These are phyloP conservation scores for Cliona cf. orientalis DNA, from an alignment of 37 sponge, comb jelly and placozoan species.

Conservation along the genomic window DNA sequence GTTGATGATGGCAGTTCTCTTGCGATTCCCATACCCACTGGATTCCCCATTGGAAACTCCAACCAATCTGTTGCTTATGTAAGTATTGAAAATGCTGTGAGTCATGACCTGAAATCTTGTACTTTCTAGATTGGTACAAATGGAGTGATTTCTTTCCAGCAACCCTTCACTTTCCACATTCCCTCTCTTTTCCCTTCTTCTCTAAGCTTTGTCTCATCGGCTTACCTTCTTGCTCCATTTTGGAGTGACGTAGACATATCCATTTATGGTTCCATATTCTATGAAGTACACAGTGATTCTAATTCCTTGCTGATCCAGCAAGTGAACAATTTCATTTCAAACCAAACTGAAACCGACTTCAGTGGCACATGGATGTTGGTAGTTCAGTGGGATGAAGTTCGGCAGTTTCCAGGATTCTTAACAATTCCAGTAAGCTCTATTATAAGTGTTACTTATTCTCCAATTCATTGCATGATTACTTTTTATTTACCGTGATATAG, in stretches of 20 bases:
- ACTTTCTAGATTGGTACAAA: conserved; percentile 19
- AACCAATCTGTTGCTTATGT: no score
- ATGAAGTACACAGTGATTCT: conserved; percentile 15
- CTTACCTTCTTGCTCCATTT: conserved; percentile 53
- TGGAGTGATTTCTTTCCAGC: conserved; percentile 16
- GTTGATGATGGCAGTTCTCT: no score
- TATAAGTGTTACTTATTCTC: no score
- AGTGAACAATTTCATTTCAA: conserved; percentile 26
- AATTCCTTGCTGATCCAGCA: not conserved
- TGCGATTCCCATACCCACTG: no score
- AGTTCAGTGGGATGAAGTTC: conserved; percentile 50
- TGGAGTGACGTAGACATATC: conserved; percentile 55
- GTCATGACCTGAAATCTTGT: no score
- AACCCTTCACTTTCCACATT: not conserved
- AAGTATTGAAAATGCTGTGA: no score
- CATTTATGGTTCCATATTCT: conserved; percentile 21
- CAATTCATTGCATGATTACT: no score
- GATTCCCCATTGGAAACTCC: no score
- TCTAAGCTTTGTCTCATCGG: not conserved
- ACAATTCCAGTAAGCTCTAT: no score
- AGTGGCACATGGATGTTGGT: conserved; percentile 58
- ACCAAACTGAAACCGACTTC: not conserved
- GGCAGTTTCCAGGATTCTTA: no score
- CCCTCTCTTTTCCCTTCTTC: not conserved
- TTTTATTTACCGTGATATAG: no score